Evolutionary conservation across 2,797 vertebrate species (phyloP).

Genomic region (Urosaurus nigricauda): DNA sequence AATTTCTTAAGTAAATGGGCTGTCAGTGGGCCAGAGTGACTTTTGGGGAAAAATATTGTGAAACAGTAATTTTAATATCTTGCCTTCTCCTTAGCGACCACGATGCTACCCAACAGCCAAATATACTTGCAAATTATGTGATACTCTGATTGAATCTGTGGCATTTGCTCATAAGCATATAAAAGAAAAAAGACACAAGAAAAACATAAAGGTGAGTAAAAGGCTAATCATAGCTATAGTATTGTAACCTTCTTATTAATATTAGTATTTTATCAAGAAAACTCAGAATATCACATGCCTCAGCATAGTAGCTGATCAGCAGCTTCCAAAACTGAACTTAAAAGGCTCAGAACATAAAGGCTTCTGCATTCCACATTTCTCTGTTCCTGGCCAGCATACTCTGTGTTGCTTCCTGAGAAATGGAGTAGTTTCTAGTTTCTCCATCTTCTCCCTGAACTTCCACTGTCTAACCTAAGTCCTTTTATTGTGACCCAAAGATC

Average conservation of each 20-base stretch:
- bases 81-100: constrained; percentile 80
- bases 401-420: neutral
- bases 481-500: neutral
- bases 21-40: neutral
- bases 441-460: neutral
- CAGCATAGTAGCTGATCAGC: neutral
- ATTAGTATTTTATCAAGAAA: neutral
- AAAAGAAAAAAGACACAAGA: constrained; percentile 93
- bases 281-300: neutral
- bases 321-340: neutral
- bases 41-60: neutral
- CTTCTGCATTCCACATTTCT: neutral
- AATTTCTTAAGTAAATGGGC: constrained; percentile 26
- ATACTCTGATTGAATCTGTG: constrained; percentile 88
- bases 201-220: constrained; percentile 85
- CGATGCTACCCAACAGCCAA: constrained; percentile 85
- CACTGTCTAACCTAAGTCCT: neutral
- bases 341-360: too few species aligned
- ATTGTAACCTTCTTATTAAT: neutral
- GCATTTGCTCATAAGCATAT: constrained; percentile 89
- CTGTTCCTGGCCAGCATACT: neutral
- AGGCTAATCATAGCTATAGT: neutral
- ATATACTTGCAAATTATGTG: constrained; percentile 89
- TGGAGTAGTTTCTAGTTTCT: neutral
- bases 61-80: constrained; percentile 33